A percentile compares a stretch with the other conserved stretches of the same genome.
Conservation (phyloP, 2,888 invertebrate species). For the Tigriopus californicus region DNA sequence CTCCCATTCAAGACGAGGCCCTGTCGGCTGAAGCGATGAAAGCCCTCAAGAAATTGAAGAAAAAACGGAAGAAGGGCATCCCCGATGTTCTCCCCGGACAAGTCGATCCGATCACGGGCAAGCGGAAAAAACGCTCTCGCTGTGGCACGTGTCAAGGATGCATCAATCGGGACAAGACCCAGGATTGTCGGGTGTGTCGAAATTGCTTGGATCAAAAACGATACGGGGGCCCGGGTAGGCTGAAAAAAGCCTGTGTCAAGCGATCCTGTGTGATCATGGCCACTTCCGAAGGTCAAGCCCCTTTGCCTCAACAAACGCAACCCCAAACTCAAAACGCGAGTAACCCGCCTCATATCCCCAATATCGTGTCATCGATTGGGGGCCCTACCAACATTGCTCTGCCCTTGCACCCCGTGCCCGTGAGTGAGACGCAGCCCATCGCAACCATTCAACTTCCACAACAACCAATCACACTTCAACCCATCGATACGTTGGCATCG, state of each 20-base stretch:
- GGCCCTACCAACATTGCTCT: not conserved
- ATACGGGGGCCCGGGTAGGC: slow-evolving; percentile 5
- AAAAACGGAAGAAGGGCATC: not conserved
- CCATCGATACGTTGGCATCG: too few relatives aligned
- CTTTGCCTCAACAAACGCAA: not conserved
- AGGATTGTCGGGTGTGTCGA: slow-evolving; percentile 11
- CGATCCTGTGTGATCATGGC: slow-evolving; percentile 4
- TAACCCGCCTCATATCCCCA: not conserved
- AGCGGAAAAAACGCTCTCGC: slow-evolving; percentile 10
- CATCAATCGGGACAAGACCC: slow-evolving; percentile 10
- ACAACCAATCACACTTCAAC: too few relatives aligned
- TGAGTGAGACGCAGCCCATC: not conserved
- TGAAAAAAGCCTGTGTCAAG: slow-evolving; percentile 10
- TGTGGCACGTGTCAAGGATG: slow-evolving; percentile 10
- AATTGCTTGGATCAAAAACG: slow-evolving; percentile 12
- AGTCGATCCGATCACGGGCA: slow-evolving; percentile 5
- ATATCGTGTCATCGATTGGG: not conserved
- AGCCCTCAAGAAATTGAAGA: not conserved
- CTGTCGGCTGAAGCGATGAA: not conserved
- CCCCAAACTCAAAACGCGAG: not conserved
- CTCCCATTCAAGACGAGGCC: not conserved
- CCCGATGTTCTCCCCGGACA: not conserved
- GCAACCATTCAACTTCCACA: not conserved
- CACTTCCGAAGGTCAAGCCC: not conserved
- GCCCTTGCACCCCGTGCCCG: too few relatives aligned